These are phyloP conservation scores for Rutilus rutilus DNA, from an alignment of 2,113 vertebrate species.

Conservation along the genomic window DNA sequence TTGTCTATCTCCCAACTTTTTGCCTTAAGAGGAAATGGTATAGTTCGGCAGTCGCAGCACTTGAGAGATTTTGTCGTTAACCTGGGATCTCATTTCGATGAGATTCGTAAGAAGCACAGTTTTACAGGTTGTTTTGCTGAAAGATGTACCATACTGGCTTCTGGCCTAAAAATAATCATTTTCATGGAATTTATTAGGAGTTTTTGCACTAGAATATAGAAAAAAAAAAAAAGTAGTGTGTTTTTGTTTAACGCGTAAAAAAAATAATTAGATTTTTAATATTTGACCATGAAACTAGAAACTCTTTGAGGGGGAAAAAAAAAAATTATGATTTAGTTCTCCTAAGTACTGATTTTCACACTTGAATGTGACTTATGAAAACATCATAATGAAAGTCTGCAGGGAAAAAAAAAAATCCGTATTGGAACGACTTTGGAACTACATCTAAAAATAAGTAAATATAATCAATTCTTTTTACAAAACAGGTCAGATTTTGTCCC, in stretches of 20 bases:
- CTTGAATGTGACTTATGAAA: background rate
- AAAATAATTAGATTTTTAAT: background rate
- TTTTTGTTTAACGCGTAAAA: background rate
- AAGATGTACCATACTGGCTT: conserved; percentile 31
- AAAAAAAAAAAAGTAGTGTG: too few relatives aligned
- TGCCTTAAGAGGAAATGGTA: conserved; percentile 56
- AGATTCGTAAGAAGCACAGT: conserved; percentile 47
- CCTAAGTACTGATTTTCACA: background rate
- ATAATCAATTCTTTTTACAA: background rate
- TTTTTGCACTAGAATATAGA: conserved; percentile 34
- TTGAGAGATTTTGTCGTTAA: conserved; percentile 47
- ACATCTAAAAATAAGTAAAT: background rate
- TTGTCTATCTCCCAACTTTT: conserved; percentile 50
- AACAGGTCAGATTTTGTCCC: background rate
- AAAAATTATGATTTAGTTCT: background rate
- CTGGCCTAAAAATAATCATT: conserved; percentile 9
- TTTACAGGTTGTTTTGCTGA: conserved; percentile 41
- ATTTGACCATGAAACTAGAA: background rate
- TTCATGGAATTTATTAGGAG: background rate
- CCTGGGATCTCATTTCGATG: conserved; percentile 25
- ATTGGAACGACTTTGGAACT: background rate
- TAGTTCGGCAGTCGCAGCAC: conserved; percentile 42
- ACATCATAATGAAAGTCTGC: background rate
- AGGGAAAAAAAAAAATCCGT: background rate
- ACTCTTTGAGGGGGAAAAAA: background rate